phyloP scores from a whole-genome alignment of 2,797 vertebrate species.

The Sphaeramia orbicularis region DNA sequence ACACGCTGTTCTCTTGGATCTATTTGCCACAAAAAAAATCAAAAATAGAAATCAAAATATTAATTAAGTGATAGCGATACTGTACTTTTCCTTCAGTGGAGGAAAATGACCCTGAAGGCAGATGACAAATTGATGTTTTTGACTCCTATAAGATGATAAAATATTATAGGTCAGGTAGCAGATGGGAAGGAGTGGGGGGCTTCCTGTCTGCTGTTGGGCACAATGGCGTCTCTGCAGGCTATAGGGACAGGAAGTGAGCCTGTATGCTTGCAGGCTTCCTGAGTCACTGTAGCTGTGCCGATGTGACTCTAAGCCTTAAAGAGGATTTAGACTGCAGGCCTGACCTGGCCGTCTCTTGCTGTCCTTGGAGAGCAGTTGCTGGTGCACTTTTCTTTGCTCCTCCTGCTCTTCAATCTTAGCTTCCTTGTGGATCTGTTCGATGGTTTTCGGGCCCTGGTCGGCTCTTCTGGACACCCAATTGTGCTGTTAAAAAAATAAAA shows the following conservation, averaged over 20 bases:
- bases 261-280: constrained; percentile 54
- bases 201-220: constrained; percentile 61
- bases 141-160: constrained; percentile 13
- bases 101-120: not conserved
- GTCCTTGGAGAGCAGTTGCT: constrained; percentile 96
- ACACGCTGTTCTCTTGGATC: constrained; percentile 79
- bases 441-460: constrained; percentile 98
- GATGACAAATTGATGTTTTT: constrained; percentile 6
- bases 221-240: constrained; percentile 64
- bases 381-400: constrained; percentile 96
- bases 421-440: constrained; percentile 99
- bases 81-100: not conserved
- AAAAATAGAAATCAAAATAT: constrained; percentile 4
- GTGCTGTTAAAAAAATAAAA: constrained; percentile 82
- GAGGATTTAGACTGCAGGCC: constrained; percentile 72
- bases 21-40: constrained; percentile 16
- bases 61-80: not conserved
- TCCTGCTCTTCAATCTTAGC: constrained; percentile 99
- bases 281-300: constrained; percentile 46
- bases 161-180: constrained; percentile 38
- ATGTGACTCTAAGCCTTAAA: constrained; percentile 71
- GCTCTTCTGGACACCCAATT: constrained; percentile 97
- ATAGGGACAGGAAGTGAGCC: constrained; percentile 59
- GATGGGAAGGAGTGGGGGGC: constrained; percentile 31
- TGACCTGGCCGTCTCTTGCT: constrained; percentile 94